Conservation (phyloP, 2,888 invertebrate species). For the Ichneumon xanthorius region DNA sequence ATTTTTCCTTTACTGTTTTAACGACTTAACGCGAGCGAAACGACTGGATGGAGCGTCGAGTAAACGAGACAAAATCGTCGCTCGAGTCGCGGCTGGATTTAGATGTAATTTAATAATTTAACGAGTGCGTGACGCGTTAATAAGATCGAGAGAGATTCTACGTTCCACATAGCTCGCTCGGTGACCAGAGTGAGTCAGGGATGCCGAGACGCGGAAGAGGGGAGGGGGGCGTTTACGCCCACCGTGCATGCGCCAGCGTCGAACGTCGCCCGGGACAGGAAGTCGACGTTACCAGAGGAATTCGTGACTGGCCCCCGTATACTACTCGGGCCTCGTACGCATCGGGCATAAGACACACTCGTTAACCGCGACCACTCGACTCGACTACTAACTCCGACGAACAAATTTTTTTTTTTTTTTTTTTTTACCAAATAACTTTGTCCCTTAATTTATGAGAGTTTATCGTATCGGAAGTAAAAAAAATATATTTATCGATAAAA, state of each 20-base stretch:
- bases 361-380: conserved; percentile 41
- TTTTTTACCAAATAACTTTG: background rate
- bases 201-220: background rate
- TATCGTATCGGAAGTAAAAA: background rate
- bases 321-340: conserved; percentile 38
- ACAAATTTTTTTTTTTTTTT: conserved; percentile 11
- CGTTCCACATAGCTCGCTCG: conserved; percentile 39
- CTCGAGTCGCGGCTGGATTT: conserved; percentile 29
- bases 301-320: conserved; percentile 52
- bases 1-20: background rate
- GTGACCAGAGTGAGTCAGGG: conserved; percentile 57
- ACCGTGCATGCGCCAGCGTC: conserved; percentile 41
- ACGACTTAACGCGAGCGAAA: background rate
- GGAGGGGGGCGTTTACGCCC: conserved; percentile 46
- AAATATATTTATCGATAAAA: background rate
- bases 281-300: conserved; percentile 56
- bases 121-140: conserved; percentile 42
- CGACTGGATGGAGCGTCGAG: background rate
- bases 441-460: conserved; percentile 1
- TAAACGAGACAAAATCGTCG: conserved; percentile 9
- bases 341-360: conserved; percentile 48
- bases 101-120: conserved; percentile 23
- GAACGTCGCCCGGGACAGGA: conserved; percentile 52
- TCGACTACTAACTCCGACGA: conserved; percentile 23
- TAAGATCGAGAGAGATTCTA: conserved; percentile 49